phyloP scores from a whole-genome alignment of 2,113 vertebrate genomes.

The Bambusicola thoracicus region DNA sequence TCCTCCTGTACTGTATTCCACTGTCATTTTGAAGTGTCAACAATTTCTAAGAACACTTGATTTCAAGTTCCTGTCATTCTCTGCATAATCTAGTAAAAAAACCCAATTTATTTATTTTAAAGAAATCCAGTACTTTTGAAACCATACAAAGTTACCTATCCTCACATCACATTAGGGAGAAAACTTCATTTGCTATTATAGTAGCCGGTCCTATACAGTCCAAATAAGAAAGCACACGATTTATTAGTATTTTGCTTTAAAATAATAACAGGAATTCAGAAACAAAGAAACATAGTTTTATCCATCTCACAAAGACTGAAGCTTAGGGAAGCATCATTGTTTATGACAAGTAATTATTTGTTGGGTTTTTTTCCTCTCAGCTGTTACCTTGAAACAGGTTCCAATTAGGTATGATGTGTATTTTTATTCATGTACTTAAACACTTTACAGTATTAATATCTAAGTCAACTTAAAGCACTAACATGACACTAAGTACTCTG shows the following conservation, averaged over 20 bases:
- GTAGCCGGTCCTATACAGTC: neutral
- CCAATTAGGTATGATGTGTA: neutral
- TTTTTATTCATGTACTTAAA: slow-evolving; percentile 8
- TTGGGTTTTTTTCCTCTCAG: neutral
- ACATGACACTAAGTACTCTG: slow-evolving; percentile 2
- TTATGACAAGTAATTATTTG: slow-evolving; percentile 10
- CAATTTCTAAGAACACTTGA: rapidly evolving
- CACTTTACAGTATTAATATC: neutral
- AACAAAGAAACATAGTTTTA: neutral
- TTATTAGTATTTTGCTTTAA: neutral
- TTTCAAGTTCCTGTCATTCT: neutral
- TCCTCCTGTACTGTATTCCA: neutral
- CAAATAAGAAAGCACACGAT: neutral
- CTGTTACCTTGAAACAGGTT: neutral
- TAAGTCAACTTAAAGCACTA: slow-evolving; percentile 9
- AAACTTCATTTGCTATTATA: neutral
- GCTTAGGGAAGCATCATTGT: neutral
- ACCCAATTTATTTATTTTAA: neutral
- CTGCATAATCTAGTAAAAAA: neutral
- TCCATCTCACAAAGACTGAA: neutral
- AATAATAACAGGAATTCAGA: neutral
- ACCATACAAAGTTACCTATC: neutral
- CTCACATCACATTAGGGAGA: neutral
- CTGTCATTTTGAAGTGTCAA: neutral
- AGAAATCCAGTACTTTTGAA: neutral